Conservation (phyloP, 30 jellyfish, hydroid and myxozoan genomes). For the Aurelia coerulea region DNA sequence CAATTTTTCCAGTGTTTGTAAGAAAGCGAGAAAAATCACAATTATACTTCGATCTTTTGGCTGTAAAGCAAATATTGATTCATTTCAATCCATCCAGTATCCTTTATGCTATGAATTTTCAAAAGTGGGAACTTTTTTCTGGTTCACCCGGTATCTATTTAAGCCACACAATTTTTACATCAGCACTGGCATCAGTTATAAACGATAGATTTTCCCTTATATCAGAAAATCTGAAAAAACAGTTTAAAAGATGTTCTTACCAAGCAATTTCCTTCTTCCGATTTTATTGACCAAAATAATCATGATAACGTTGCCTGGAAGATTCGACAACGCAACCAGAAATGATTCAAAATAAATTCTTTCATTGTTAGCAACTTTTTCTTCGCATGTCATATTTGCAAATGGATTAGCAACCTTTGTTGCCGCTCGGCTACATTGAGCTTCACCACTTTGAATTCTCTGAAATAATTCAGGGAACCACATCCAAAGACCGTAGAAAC, state of each 20-base stretch:
- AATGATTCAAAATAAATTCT: constrained; percentile 82
- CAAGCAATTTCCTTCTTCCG: constrained; percentile 86
- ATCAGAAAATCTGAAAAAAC: no score
- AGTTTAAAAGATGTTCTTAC: constrained; percentile 29
- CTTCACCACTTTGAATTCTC: constrained; percentile 86
- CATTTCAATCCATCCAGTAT: no score
- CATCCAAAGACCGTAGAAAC: constrained; percentile 98
- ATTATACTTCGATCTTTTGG: no score
- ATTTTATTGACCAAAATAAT: constrained; percentile 68
- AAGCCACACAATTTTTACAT: no score
- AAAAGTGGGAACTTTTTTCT: no score
- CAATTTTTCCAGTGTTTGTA: no score
- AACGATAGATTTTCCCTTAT: no score
- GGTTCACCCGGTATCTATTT: no score
- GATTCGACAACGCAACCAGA: constrained; percentile 91
- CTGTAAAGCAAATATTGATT: no score
- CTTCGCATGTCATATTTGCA: constrained; percentile 82
- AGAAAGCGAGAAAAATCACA: no score
- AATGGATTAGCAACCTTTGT: constrained; percentile 32
- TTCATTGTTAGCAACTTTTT: constrained; percentile 66
- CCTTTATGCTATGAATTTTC: no score
- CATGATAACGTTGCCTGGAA: constrained; percentile 94
- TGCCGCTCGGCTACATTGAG: constrained; percentile 85
- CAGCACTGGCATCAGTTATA: no score
- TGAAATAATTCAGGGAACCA: constrained; percentile 98